These are phyloP conservation scores for Gnathonemus echidnorhynchus DNA, from an alignment of 2,113 vertebrate genomes.

Conservation along the genomic window DNA sequence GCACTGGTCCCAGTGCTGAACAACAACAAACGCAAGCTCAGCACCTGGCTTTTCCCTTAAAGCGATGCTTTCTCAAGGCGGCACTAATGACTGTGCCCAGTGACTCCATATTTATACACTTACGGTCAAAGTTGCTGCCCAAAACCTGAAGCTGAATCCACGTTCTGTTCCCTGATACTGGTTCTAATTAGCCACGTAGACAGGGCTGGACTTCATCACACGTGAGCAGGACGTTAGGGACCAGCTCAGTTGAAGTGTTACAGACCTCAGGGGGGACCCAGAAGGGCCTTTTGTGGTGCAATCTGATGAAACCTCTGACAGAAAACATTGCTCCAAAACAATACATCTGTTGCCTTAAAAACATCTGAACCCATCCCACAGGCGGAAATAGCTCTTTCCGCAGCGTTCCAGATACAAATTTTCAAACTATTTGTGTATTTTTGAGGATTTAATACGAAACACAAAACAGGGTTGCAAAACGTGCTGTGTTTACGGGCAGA, in stretches of 20 bases:
- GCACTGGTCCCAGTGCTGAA: not conserved
- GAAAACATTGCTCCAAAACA: not conserved
- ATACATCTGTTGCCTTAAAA: not conserved
- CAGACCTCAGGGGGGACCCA: not conserved
- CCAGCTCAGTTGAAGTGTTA: not conserved
- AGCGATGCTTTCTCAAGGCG: not conserved
- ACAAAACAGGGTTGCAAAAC: not conserved
- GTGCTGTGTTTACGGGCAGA: not conserved
- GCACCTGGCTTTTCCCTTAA: not conserved
- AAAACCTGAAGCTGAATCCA: not conserved
- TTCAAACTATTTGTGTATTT: not conserved
- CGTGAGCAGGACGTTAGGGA: not conserved
- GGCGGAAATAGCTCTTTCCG: not conserved
- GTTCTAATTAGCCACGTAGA: not conserved
- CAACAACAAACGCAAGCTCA: constrained; percentile 1
- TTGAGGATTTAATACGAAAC: not conserved
- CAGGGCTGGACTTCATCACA: not conserved
- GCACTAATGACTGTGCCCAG: not conserved
- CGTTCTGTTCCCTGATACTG: not conserved
- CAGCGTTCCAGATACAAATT: not conserved
- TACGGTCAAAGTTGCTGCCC: not conserved
- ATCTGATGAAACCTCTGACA: not conserved
- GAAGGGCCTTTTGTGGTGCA: not conserved
- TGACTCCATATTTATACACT: not conserved
- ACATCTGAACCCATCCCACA: not conserved